Conservation (phyloP, 2,888 invertebrate species). For the Eupeodes latifasciatus region DNA sequence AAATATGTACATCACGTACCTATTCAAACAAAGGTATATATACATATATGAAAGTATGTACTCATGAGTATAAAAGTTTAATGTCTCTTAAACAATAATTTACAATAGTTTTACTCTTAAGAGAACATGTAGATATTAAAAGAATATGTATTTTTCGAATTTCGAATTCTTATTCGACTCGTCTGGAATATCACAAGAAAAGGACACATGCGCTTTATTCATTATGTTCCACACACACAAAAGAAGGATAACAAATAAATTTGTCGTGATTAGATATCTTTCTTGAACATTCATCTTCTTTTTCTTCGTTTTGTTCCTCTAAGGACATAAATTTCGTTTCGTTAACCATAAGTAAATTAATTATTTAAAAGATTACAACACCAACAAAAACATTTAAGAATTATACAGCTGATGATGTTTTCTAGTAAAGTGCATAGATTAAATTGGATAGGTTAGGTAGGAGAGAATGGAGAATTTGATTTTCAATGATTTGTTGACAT, state of each 20-base stretch:
- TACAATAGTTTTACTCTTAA: background rate
- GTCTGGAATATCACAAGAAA: constrained; percentile 21
- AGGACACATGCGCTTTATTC: constrained; percentile 3
- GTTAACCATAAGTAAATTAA: constrained; percentile 23
- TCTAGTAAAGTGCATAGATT: background rate
- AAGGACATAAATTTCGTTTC: constrained; percentile 24
- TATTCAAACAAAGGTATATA: too few species aligned
- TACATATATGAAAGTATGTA: too few species aligned
- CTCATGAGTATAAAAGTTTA: too few species aligned
- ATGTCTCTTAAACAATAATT: background rate
- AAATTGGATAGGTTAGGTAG: too few species aligned
- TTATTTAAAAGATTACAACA: constrained; percentile 33
- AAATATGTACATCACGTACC: too few species aligned
- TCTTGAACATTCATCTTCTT: background rate
- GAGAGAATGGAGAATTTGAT: background rate
- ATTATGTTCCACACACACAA: constrained; percentile 3
- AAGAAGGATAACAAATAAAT: background rate
- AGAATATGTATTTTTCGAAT: background rate
- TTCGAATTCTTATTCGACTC: background rate
- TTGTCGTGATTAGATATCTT: background rate
- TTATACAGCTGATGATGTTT: constrained; percentile 9
- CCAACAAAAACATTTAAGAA: background rate
- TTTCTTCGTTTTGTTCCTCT: background rate
- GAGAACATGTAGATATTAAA: constrained; percentile 5
- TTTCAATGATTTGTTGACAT: constrained; percentile 21